A percentile compares a stretch with the other conserved stretches of the same genome.
These are phyloP conservation scores for Notothenia coriiceps DNA, from an alignment of 2,113 vertebrate genomes.

Conservation along the genomic window DNA sequence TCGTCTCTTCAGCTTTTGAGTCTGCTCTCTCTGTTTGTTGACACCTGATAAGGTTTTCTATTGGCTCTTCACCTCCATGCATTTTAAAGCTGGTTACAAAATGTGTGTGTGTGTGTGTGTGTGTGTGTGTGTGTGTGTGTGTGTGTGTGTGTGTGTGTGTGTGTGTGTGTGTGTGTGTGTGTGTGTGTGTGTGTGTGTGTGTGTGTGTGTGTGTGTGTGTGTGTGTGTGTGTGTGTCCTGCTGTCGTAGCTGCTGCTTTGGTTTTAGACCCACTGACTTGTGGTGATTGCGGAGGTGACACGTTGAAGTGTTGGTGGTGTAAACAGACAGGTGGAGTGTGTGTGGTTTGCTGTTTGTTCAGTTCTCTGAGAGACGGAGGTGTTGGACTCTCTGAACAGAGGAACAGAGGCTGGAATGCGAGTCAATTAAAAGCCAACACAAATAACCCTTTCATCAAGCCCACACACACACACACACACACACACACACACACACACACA, in stretches of 20 bases:
- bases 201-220: not conserved
- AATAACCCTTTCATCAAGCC: slow-evolving; percentile 47
- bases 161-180: not conserved
- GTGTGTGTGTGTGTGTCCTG: not conserved
- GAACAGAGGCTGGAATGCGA: slow-evolving; percentile 55
- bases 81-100: slow-evolving; percentile 1
- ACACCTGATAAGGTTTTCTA: slow-evolving; percentile 38
- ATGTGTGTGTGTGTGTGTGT: not conserved
- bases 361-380: not conserved
- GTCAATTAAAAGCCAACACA: slow-evolving; percentile 48
- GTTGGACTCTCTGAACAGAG: slow-evolving; percentile 12
- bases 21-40: slow-evolving; percentile 9
- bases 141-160: not conserved
- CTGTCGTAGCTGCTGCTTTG: not conserved
- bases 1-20: not conserved
- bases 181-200: not conserved
- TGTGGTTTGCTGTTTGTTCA: not conserved
- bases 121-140: not conserved
- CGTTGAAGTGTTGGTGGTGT: slow-evolving; percentile 5
- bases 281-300: not conserved
- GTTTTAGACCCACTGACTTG: not conserved
- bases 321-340: slow-evolving; percentile 2
- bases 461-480: slow-evolving; percentile 38
- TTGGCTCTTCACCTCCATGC: not conserved
- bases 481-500: slow-evolving; percentile 32